These are phyloP conservation scores for Probaryconus sp. DNA, from an alignment of 1,140 invertebrate genomes.

Conservation along the genomic window DNA sequence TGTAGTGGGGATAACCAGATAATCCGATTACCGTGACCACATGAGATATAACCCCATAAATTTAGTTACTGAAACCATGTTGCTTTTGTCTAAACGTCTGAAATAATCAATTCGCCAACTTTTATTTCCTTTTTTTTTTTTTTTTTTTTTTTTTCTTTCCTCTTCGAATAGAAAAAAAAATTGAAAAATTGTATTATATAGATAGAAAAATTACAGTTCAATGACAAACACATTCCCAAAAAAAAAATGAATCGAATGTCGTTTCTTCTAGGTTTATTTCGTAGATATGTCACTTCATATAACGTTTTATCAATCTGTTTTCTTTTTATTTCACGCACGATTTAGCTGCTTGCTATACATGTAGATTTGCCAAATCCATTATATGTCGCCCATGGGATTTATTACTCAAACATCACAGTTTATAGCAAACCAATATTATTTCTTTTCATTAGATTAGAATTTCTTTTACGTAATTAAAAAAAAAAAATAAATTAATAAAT, in stretches of 20 bases:
- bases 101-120: too few species aligned
- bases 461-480: not conserved
- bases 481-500: constrained; percentile 10
- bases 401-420: constrained; percentile 17
- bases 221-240: constrained; percentile 12
- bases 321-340: constrained; percentile 69
- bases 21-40: constrained; percentile 22
- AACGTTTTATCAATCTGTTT: constrained; percentile 58
- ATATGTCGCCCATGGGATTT: constrained; percentile 56
- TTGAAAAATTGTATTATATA: too few species aligned
- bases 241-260: constrained; percentile 37
- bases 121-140: constrained; percentile 11
- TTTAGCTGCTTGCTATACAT: constrained; percentile 69
- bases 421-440: not conserved
- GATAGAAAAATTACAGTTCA: too few species aligned
- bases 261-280: constrained; percentile 37
- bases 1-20: constrained; percentile 17
- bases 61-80: constrained; percentile 14
- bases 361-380: constrained; percentile 55
- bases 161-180: not conserved
- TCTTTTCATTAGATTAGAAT: not conserved
- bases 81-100: not conserved
- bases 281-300: constrained; percentile 64
- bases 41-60: constrained; percentile 23
- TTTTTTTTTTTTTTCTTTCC: too few species aligned